Evolutionary conservation across 2,797 vertebrate species (phyloP).

Genomic region (Pygocentrus nattereri): DNA sequence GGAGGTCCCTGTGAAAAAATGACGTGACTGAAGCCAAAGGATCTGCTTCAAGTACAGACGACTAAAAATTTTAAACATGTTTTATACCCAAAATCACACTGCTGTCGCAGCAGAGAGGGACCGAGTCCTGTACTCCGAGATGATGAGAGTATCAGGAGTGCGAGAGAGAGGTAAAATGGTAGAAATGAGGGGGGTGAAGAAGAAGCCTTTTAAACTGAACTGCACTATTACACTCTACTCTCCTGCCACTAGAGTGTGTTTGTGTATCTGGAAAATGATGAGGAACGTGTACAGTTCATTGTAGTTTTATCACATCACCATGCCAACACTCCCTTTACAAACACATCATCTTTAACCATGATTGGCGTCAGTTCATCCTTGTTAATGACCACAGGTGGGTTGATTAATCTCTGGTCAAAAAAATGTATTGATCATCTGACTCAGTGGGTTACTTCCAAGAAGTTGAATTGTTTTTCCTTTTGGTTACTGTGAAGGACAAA

Average conservation of each 20-base stretch:
- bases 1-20: slow-evolving; percentile 35
- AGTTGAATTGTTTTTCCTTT: slow-evolving; percentile 2
- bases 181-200: not conserved
- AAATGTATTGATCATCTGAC: not conserved
- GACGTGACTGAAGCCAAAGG: slow-evolving; percentile 4
- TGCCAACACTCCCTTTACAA: slow-evolving; percentile 29
- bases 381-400: slow-evolving; percentile 26
- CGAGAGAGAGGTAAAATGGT: slow-evolving; percentile 10
- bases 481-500: slow-evolving; percentile 36
- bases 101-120: not conserved
- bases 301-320: slow-evolving; percentile 32
- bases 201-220: slow-evolving; percentile 9
- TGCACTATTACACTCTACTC: slow-evolving; percentile 21
- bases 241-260: not conserved
- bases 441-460: slow-evolving; percentile 18
- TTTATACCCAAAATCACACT: slow-evolving; percentile 47
- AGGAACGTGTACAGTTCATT: slow-evolving; percentile 22
- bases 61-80: slow-evolving; percentile 34
- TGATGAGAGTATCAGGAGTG: not conserved
- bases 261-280: slow-evolving; percentile 14
- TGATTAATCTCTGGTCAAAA: slow-evolving; percentile 39
- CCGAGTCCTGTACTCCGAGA: not conserved
- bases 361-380: not conserved
- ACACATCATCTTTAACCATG: slow-evolving; percentile 36
- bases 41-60: not conserved